These are phyloP conservation scores for Synanthedon formicaeformis DNA, from an alignment of 2,888 invertebrate genomes.

Conservation along the genomic window DNA sequence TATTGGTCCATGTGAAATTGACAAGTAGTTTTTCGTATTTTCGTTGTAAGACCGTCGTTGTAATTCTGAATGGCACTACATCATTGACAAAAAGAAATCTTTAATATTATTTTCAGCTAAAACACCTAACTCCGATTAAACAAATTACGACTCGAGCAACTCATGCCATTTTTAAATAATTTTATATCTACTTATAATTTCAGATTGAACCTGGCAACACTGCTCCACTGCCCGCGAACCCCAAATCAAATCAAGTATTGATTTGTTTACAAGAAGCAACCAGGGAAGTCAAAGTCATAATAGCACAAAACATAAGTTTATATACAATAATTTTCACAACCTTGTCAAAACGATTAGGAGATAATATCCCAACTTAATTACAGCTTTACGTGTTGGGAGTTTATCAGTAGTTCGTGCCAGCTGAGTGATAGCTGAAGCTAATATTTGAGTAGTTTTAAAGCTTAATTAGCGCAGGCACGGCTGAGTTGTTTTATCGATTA, in stretches of 20 bases:
- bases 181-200: too few relatives aligned
- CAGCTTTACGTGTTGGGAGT: constrained; percentile 51
- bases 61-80: too few relatives aligned
- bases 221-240: constrained; percentile 33
- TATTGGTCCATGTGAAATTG: too few relatives aligned
- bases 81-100: too few relatives aligned
- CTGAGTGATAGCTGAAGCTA: constrained; percentile 29
- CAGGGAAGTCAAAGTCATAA: constrained; percentile 17
- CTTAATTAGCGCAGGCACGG: constrained; percentile 44
- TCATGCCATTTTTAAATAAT: too few relatives aligned
- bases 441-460: constrained; percentile 45
- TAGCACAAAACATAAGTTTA: background rate
- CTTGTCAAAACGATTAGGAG: constrained; percentile 58
- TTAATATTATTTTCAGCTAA: too few relatives aligned
- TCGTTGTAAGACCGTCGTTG: too few relatives aligned
- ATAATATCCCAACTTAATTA: constrained; percentile 58
- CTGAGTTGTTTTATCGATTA: constrained; percentile 62
- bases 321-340: constrained; percentile 42
- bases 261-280: constrained; percentile 59
- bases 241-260: constrained; percentile 44
- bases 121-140: too few relatives aligned
- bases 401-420: constrained; percentile 58
- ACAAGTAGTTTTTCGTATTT: too few relatives aligned
- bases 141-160: too few relatives aligned
- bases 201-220: background rate